A percentile compares a stretch with the other conserved stretches of the same genome.
These are phyloP conservation scores for Rhinolophus ferrumequinum DNA, from an alignment of 2,113 vertebrate genomes.

Conservation along the genomic window DNA sequence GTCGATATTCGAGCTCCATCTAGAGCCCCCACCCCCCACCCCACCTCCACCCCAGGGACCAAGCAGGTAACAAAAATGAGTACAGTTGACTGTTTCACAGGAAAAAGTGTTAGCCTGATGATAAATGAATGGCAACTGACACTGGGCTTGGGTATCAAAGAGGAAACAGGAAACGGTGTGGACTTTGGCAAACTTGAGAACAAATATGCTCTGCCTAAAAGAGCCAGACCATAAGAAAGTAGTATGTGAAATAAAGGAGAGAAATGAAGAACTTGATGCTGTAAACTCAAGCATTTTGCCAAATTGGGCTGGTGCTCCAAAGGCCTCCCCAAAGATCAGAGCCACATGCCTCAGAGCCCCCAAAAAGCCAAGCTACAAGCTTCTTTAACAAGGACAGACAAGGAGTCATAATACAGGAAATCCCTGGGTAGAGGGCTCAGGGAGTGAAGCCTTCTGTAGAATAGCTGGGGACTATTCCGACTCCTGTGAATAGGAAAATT, in stretches of 20 bases:
- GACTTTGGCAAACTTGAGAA: conserved; percentile 40
- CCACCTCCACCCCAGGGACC: background rate
- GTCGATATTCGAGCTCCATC: background rate
- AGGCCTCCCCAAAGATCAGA: background rate
- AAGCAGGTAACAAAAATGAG: conserved; percentile 45
- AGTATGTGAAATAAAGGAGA: background rate
- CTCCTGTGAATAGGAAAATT: background rate
- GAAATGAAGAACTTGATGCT: background rate
- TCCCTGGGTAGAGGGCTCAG: background rate
- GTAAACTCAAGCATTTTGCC: conserved; percentile 27
- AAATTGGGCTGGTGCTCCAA: background rate
- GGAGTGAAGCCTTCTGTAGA: background rate
- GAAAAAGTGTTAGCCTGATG: conserved; percentile 2
- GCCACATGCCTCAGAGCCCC: background rate
- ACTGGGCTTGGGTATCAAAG: background rate
- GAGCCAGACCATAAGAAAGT: background rate
- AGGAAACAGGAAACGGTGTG: background rate
- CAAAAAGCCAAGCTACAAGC: background rate
- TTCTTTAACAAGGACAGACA: background rate
- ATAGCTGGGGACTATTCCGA: background rate
- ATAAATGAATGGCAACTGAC: background rate
- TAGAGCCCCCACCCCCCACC: background rate
- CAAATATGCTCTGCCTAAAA: background rate
- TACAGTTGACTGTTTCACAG: background rate
- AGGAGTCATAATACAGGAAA: background rate